Conservation (phyloP, 2,113 vertebrate genomes). For the Oreamnos americanus region DNA sequence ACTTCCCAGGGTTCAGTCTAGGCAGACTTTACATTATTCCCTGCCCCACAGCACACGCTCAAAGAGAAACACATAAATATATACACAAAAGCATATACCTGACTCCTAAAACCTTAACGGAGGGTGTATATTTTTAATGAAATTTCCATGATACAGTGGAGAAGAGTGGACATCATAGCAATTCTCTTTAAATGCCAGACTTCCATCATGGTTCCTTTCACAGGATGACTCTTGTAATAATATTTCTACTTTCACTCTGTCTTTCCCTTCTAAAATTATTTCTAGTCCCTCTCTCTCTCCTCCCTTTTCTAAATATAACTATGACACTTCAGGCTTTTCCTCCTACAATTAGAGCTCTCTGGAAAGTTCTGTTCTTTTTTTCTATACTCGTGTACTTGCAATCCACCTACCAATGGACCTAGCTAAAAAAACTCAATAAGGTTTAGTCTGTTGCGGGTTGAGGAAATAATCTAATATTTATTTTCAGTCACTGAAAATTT, state of each 20-base stretch:
- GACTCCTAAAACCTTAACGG: not conserved
- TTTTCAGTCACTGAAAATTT: not conserved
- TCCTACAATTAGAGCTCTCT: not conserved
- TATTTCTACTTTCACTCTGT: not conserved
- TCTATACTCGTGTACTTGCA: not conserved
- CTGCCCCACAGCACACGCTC: not conserved
- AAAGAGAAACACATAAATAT: not conserved
- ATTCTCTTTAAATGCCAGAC: not conserved
- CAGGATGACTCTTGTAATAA: not conserved
- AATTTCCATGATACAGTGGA: not conserved
- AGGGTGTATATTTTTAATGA: not conserved
- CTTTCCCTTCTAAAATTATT: not conserved
- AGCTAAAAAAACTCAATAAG: not conserved
- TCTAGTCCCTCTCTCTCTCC: not conserved
- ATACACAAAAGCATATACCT: not conserved
- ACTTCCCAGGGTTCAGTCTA: not conserved
- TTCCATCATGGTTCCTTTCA: not conserved
- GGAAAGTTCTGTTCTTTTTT: not conserved
- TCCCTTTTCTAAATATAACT: not conserved
- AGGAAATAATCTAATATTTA: not conserved
- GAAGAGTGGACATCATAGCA: not conserved
- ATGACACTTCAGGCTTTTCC: not conserved
- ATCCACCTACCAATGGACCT: not conserved
- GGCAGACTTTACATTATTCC: not conserved
- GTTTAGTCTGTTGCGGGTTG: not conserved